phyloP scores from a whole-genome alignment of 2,888 invertebrate species.

The Coleophora deauratella region DNA sequence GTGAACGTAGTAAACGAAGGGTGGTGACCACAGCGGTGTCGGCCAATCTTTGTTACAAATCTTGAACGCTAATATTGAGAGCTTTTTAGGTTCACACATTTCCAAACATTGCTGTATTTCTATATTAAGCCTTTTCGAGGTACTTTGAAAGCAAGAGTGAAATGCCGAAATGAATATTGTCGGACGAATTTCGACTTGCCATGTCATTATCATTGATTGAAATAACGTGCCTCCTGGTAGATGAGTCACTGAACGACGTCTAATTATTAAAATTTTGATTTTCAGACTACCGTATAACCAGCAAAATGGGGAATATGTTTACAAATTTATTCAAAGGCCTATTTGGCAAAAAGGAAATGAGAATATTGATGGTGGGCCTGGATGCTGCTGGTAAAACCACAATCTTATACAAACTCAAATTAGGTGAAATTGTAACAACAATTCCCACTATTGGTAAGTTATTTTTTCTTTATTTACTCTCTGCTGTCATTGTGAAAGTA shows the following conservation, averaged over 20 bases:
- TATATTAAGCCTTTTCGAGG: too few species aligned
- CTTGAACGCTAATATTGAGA: constrained; percentile 3
- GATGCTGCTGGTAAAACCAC: constrained; percentile 99
- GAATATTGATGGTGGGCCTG: constrained; percentile 99
- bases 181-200: constrained; percentile 44
- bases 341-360: constrained; percentile 99
- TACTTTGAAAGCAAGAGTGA: too few species aligned
- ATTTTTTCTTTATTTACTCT: constrained; percentile 10
- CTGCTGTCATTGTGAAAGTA: not conserved
- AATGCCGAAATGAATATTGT: not conserved
- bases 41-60: constrained; percentile 53
- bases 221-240: constrained; percentile 52
- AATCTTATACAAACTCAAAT: constrained; percentile 99
- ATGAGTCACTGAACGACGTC: constrained; percentile 58
- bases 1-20: constrained; percentile 40
- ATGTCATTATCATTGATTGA: constrained; percentile 73
- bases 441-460: constrained; percentile 98
- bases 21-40: constrained; percentile 75
- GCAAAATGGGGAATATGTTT: constrained; percentile 97
- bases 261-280: constrained; percentile 31
- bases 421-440: constrained; percentile 99
- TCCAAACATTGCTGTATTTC: too few species aligned
- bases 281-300: constrained; percentile 71
- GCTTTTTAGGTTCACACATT: too few species aligned
- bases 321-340: constrained; percentile 98